Percentiles rank a stretch among this genome's conserved stretches.
Conservation (phyloP, 2,888 invertebrate species). For the Pristionchus arcanus region DNA sequence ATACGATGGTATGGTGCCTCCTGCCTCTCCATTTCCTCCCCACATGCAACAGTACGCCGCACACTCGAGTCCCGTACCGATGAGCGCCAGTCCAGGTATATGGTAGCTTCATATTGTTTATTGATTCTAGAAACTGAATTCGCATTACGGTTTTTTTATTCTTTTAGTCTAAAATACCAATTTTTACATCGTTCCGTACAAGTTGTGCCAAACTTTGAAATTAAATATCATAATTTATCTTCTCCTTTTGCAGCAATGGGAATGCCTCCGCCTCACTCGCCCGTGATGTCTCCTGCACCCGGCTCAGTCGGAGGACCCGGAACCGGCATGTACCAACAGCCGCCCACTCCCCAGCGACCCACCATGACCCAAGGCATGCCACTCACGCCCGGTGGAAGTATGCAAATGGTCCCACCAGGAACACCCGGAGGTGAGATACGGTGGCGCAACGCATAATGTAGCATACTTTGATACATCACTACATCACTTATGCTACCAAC, state of each 20-base stretch:
- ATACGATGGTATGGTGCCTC: background rate
- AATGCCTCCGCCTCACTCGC: background rate
- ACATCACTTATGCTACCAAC: too few species aligned
- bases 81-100: slow-evolving; percentile 53
- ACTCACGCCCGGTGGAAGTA: background rate
- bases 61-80: slow-evolving; percentile 42
- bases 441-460: too few species aligned
- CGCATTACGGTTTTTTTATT: too few species aligned
- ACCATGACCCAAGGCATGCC: slow-evolving; percentile 31
- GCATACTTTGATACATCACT: too few species aligned
- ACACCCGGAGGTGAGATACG: slow-evolving; percentile 2
- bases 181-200: too few species aligned
- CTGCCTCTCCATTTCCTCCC: slow-evolving; percentile 49
- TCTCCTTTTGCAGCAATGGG: background rate
- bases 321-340: slow-evolving; percentile 36
- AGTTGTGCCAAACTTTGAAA: too few species aligned
- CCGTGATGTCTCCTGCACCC: background rate
- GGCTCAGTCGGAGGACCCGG: background rate
- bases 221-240: too few species aligned
- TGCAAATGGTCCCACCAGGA: slow-evolving; percentile 2
- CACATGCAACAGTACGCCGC: slow-evolving; percentile 27
- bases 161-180: too few species aligned
- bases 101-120: background rate
- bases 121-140: background rate
- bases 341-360: slow-evolving; percentile 35